Evolutionary conservation across 2,888 invertebrate species (phyloP), one percentile per base, ranked within the genome.

Genomic region (Lithophane semibrunnea): DNA sequence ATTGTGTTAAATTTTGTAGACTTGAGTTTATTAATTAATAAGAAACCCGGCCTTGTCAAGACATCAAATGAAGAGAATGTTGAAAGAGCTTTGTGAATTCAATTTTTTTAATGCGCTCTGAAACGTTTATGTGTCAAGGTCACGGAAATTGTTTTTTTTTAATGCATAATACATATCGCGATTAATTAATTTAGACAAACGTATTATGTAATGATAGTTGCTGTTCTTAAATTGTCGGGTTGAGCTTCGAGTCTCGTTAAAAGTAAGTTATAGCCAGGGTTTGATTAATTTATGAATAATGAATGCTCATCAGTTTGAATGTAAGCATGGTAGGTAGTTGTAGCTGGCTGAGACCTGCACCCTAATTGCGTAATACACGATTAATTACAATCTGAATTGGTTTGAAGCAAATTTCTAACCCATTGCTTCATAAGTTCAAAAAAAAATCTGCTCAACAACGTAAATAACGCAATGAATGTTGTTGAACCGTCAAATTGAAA

Each of bases 41-140:
- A 65, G 13, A 73, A 56, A 75, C 37, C 56, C 63, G 37, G 63
- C 73, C 75, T 78, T 82, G 77, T 77, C 75, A 63, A 65, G 47
- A 61, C 37, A 75, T 73, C 69, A 64, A 81, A 85, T 71, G 29
- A 49, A 80, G 58, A 73, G 73, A 80, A 81, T 76, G 58, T 80
- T 76, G 24, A 80, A 83, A 80, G 61, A 73, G n/a, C 66, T 66
- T 82, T 67, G 49, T 58, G 18, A 60, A 70, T 68, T 58, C 0
- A 37, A 24, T 70, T 70, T 73, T 84, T 80, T 49, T 7, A 79
- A 84, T 84, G 74, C 47, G 73, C 58, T 75, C 54, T 68, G 65
- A 52, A 75, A 54, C 47, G 24, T 68, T 80, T 66, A 75, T 66
- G 44, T 80, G 73, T 75, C 81, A 75, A 69, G 75, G 75, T 64